Conservation (phyloP, 2,113 vertebrate genomes). For the Microtus ochrogaster region DNA sequence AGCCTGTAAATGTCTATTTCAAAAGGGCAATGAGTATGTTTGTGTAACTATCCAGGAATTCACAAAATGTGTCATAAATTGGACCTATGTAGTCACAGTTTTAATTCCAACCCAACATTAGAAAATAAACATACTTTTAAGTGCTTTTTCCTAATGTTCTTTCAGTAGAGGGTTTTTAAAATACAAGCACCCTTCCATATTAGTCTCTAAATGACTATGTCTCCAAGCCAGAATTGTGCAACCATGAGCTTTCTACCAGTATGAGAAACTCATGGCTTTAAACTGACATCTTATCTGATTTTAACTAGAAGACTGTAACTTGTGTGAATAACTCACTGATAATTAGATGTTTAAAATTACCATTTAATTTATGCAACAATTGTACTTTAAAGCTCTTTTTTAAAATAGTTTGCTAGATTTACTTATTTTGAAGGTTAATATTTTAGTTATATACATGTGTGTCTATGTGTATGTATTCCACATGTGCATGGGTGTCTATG, state of each 20-base stretch:
- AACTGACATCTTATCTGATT: not conserved
- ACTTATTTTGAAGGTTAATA: not conserved
- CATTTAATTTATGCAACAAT: not conserved
- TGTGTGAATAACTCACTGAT: constrained; percentile 3
- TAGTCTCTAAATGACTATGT: not conserved
- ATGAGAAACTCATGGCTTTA: not conserved
- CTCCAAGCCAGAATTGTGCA: not conserved
- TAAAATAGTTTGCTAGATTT: not conserved
- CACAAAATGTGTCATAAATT: not conserved
- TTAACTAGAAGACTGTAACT: not conserved
- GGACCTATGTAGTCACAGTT: not conserved
- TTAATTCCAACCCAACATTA: not conserved
- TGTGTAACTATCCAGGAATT: not conserved
- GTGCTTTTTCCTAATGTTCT: not conserved
- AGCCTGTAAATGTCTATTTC: not conserved
- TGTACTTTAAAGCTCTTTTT: not conserved
- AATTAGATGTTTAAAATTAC: not conserved
- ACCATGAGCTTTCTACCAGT: not conserved
- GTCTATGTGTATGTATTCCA: not conserved
- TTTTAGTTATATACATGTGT: not conserved
- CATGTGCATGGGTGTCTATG: too few relatives aligned
- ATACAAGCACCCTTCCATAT: not conserved
- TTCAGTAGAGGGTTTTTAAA: not conserved
- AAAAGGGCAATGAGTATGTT: not conserved
- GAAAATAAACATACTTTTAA: not conserved